These are phyloP conservation scores for Gnathonemus longibarbis DNA, from an alignment of 2,113 vertebrate genomes.

Conservation along the genomic window DNA sequence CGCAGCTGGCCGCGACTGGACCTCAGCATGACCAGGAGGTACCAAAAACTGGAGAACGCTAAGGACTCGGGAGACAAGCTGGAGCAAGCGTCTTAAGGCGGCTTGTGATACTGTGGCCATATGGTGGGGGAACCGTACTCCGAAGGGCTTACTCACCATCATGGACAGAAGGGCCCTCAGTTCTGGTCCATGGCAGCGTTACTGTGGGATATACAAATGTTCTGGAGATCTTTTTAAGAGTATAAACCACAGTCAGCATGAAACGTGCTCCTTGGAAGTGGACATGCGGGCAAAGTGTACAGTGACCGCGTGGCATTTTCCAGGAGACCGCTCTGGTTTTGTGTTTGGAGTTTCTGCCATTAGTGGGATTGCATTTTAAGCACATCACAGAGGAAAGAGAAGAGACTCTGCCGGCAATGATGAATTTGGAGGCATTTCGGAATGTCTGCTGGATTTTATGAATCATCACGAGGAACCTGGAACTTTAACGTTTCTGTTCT, in stretches of 20 bases:
- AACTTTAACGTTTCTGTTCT: neutral
- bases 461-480: neutral
- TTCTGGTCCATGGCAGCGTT: neutral
- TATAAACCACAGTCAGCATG: neutral
- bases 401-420: neutral
- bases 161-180: neutral
- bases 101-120: neutral
- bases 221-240: neutral
- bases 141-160: neutral
- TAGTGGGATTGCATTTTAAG: neutral
- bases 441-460: neutral
- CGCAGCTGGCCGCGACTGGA: constrained; percentile 86
- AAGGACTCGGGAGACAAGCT: constrained; percentile 67
- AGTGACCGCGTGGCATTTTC: neutral
- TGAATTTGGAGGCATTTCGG: neutral
- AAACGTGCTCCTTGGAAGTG: neutral
- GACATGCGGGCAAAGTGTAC: neutral
- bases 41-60: constrained; percentile 70
- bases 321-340: neutral
- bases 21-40: constrained; percentile 59
- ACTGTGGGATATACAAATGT: constrained; percentile 1
- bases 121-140: neutral
- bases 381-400: neutral
- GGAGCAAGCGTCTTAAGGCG: constrained; percentile 31
- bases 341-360: neutral